Percentiles rank a stretch among this genome's conserved stretches.
Conservation (phyloP, 2,888 invertebrate species). For the Sturmia bella region DNA sequence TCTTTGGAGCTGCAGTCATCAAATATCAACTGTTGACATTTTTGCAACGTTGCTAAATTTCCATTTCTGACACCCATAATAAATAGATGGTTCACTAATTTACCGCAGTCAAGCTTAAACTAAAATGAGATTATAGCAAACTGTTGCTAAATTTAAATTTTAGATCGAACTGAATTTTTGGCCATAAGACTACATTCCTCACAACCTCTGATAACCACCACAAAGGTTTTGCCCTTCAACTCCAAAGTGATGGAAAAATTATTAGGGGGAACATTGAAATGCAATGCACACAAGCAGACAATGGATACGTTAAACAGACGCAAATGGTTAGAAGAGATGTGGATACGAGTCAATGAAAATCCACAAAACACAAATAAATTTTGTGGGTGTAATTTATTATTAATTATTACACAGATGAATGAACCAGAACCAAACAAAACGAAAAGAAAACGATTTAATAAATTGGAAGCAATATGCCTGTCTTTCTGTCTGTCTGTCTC, state of each 20-base stretch:
- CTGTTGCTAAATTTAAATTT: too few relatives aligned
- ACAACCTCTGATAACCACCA: not conserved
- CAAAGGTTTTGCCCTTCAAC: conserved; percentile 1
- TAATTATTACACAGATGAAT: conserved; percentile 70
- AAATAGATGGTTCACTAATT: too few relatives aligned
- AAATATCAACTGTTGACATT: too few relatives aligned
- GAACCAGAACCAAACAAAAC: conserved; percentile 48
- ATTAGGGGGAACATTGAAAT: conserved; percentile 34
- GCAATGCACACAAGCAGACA: conserved; percentile 22
- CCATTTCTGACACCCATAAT: too few relatives aligned
- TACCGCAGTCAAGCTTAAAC: too few relatives aligned
- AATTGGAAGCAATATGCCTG: conserved; percentile 20
- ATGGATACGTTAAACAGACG: conserved; percentile 18
- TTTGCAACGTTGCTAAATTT: too few relatives aligned
- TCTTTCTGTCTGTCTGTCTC: not conserved
- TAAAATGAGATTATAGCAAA: too few relatives aligned
- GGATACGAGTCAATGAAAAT: conserved; percentile 29
- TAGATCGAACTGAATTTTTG: too few relatives aligned
- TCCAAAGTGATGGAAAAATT: conserved; percentile 17
- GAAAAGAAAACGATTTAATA: conserved; percentile 21
- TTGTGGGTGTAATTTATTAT: conserved; percentile 72
- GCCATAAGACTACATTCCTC: not conserved
- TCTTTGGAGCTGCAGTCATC: not conserved
- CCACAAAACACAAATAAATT: conserved; percentile 10
- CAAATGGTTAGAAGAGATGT: conserved; percentile 32